Evolutionary conservation across 2,113 vertebrate genomes (phyloP).

Genomic region (Centropus unirufus): DNA sequence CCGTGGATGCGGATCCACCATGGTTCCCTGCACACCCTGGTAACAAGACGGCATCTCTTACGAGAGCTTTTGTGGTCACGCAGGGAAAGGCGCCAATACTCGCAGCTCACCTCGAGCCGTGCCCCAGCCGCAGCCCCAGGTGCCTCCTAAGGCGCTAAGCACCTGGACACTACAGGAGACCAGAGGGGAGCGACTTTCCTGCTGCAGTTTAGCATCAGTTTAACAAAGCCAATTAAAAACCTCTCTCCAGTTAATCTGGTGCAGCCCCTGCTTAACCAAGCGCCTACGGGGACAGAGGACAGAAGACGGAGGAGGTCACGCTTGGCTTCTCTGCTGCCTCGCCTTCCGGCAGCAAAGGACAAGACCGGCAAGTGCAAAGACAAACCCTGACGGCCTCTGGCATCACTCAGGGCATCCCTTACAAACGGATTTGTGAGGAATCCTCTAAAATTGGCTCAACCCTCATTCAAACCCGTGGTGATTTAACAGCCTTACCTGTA

Average conservation of each 20-base stretch:
- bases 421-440: background rate
- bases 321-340: background rate
- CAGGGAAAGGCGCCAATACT: rapidly evolving
- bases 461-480: background rate
- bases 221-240: slow-evolving; percentile 18
- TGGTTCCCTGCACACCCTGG: background rate
- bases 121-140: background rate
- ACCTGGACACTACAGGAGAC: background rate
- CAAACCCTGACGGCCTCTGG: background rate
- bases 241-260: background rate
- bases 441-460: background rate
- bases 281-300: background rate
- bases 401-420: background rate
- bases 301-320: background rate
- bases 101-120: rapidly evolving
- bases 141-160: background rate
- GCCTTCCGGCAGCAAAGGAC: background rate
- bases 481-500: slow-evolving; percentile 74
- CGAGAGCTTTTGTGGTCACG: rapidly evolving
- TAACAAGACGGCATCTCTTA: rapidly evolving
- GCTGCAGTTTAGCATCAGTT: background rate
- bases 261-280: background rate
- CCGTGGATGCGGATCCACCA: rapidly evolving
- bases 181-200: background rate
- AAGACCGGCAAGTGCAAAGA: background rate